Evolutionary conservation across 1,140 invertebrate genomes (phyloP).

Genomic region (Zaprionus tsacasi): DNA sequence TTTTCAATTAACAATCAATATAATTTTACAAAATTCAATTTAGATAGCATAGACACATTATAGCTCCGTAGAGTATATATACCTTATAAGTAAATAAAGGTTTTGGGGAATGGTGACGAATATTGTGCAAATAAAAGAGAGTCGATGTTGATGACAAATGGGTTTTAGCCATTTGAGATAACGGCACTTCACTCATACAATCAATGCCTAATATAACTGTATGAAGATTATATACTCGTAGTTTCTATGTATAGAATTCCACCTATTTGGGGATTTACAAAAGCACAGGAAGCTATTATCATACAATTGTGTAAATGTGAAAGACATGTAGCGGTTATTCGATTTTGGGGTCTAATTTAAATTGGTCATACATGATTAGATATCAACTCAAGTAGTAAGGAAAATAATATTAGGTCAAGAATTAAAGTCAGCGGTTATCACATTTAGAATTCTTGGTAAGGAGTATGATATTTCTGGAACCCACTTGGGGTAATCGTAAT

Average conservation of each 20-base stretch:
- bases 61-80: background rate
- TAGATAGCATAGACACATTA: background rate
- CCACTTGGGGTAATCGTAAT: background rate
- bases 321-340: background rate
- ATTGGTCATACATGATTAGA: constrained; percentile 30
- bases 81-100: background rate
- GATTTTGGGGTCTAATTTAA: constrained; percentile 17
- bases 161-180: constrained; percentile 19
- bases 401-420: constrained; percentile 31
- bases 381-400: background rate
- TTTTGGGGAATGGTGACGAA: constrained; percentile 16
- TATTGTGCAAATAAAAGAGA: constrained; percentile 8
- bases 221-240: constrained; percentile 10
- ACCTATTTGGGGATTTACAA: constrained; percentile 36
- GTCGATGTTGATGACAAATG: constrained; percentile 26
- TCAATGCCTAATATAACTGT: background rate
- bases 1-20: constrained; percentile 1
- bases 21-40: background rate
- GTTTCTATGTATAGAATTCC: background rate
- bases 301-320: constrained; percentile 26
- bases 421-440: background rate
- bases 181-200: background rate
- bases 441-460: background rate
- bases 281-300: constrained; percentile 33
- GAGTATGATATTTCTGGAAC: background rate